phyloP scores from a whole-genome alignment of 2,888 invertebrate species.

The Heteromyza rotundicornis region DNA sequence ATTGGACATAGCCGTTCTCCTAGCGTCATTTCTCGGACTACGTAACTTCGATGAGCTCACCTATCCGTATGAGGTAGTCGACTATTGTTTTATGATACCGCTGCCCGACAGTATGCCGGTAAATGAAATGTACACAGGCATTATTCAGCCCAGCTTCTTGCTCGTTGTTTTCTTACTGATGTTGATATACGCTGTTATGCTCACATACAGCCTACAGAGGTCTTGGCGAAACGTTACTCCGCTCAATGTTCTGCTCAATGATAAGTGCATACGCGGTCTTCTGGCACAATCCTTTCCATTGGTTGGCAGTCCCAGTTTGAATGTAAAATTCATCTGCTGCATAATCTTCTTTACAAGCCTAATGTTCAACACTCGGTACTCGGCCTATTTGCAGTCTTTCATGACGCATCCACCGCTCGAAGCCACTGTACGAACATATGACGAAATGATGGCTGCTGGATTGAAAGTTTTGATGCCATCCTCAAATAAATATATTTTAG shows the following conservation, averaged over 20 bases:
- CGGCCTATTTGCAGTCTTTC: constrained; percentile 35
- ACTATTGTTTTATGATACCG: constrained; percentile 40
- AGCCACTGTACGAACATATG: background rate
- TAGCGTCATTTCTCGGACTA: background rate
- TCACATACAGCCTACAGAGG: constrained; percentile 28
- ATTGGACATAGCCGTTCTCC: constrained; percentile 31
- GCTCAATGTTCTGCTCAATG: constrained; percentile 36
- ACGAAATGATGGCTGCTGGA: constrained; percentile 2
- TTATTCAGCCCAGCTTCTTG: constrained; percentile 30
- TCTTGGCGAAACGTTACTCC: constrained; percentile 29
- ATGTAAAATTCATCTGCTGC: constrained; percentile 29
- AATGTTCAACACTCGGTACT: constrained; percentile 42
- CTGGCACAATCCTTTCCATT: constrained; percentile 41
- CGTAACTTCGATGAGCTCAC: constrained; percentile 8
- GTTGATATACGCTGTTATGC: constrained; percentile 33
- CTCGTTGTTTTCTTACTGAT: constrained; percentile 19
- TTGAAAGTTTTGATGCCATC: constrained; percentile 5
- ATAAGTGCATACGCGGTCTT: constrained; percentile 39
- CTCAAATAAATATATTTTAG: too few relatives aligned
- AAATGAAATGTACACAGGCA: constrained; percentile 28
- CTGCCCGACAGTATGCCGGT: constrained; percentile 29
- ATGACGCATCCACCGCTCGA: constrained; percentile 33
- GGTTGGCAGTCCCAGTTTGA: constrained; percentile 5
- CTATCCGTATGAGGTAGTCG: constrained; percentile 32
- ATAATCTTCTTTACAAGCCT: constrained; percentile 39